Evolutionary conservation across 2,888 invertebrate genomes (phyloP), one percentile per base, ranked within the genome.

Genomic region (Vannuccia rotundouncinata): DNA sequence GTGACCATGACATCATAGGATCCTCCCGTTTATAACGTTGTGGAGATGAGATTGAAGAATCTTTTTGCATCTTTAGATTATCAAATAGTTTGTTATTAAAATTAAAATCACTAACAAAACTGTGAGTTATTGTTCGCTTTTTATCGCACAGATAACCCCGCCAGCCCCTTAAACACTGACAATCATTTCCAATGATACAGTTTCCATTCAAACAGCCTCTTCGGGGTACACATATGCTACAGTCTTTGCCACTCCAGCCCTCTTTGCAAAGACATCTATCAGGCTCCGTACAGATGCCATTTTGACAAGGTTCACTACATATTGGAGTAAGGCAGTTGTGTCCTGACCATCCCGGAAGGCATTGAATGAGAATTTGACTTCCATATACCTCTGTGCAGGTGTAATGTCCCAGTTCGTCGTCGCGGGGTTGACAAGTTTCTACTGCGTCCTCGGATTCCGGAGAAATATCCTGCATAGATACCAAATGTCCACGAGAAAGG

Each of bases 131-230:
- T 27, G 60, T 25, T 78, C 28, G 22, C 30, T 79, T 1, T 30
- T 25, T 29, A 28, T 79, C 79, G 25, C 80, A 80, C 17, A 45
- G 31, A 25, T 80, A 45, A 17, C 79, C 79, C 10, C 45, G 79
- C 76, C 77, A 80, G 1, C 80, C 80, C 27, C 27, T 31, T 2
- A 31, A 45, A 80, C 80, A 80, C 2, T 45, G 25, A 25, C 80
- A 80, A 59, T 80, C 80, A 78, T 80, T 80, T 31, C 80, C 80
- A 25, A 27, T 0, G 1, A 79, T 1, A 79, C 80, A 80, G 5
- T 29, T 10, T 31, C 80, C 80, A 59, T 80, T 31, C 77, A 79
- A 79, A 25, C 80, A 80, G n/a, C 78, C 79, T n/a, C 25, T 22
- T 25, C 30, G 29, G 5, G 45, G 27, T 31, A 30, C 29, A 59